Base-by-base conservation (phyloP, 2,113 vertebrate genomes). In the Otus sunia region DNA sequence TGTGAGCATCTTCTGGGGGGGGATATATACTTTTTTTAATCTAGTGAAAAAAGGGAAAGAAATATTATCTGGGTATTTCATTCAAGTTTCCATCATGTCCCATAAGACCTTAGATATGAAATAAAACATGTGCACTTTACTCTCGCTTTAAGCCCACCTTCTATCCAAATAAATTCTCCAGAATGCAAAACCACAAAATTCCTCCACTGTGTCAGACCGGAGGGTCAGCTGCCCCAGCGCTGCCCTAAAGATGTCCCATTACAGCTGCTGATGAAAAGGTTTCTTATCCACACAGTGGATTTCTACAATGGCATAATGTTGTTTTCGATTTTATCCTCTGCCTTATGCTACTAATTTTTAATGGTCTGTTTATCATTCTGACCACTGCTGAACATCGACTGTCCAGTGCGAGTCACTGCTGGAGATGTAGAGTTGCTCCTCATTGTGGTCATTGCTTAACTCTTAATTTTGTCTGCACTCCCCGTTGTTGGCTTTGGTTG, bases 301-400 rank as follows among this genome's bases (percentile, higher is more conserved):
- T 85, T 75, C 66, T 62, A 41, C 27, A 64, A 32, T 0, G 4
- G 21, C 30, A 56, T 60, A 49, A 86, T 50, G 25, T 59, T 91
- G 41, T 79, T 93, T 92, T 90, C n/a, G 29, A 37, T 85, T 88
- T 90, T 78, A 62, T 36, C n/a, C 58, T 88, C 81, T 94, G 66
- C 49, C 39, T 89, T 75, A 30, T 39, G 39, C 45, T 72, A 34
- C 53, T 85, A 72, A 62, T 85, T 85, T 88, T 91, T 90, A 94
- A 91, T 86, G 69, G 53, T 75, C 53, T 76, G 26, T 75, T 96
- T 91, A 88, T 86, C 66, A 88, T 95, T 93, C 77, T 86, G 77
- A 77, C 77, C 71, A 32, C 53, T 69, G 66, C 39, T 82, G 71
- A 94, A 92, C 20, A 69, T 0, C 0, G 73, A 49, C 13, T 39